phyloP scores from a whole-genome alignment of 1,140 invertebrate species.

The Trichonephila clavata region DNA sequence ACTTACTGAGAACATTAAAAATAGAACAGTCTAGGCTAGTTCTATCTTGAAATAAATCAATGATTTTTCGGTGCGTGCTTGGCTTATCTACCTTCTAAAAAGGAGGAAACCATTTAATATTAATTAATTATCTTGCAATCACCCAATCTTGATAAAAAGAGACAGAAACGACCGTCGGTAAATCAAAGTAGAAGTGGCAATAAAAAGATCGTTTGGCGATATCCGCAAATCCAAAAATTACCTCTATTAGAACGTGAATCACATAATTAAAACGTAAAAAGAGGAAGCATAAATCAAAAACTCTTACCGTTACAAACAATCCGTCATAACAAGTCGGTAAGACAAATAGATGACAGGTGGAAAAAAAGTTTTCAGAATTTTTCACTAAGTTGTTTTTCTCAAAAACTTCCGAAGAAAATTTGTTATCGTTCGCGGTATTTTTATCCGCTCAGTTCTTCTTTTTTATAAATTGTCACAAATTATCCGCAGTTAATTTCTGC shows the following conservation, averaged over 20 bases:
- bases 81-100: neutral
- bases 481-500: neutral
- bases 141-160: neutral
- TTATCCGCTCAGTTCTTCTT: slow-evolving; percentile 39
- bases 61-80: neutral
- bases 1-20: neutral
- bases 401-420: slow-evolving; percentile 15
- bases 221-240: slow-evolving; percentile 47
- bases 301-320: slow-evolving; percentile 37
- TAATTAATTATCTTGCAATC: neutral
- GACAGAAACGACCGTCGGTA: neutral
- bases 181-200: neutral
- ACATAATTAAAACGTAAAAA: slow-evolving; percentile 54
- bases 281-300: slow-evolving; percentile 47
- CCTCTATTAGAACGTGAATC: slow-evolving; percentile 48
- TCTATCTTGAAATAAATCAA: neutral
- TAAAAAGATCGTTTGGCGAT: neutral
- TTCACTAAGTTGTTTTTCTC: slow-evolving; percentile 13
- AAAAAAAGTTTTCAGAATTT: slow-evolving; percentile 44
- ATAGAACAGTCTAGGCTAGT: neutral
- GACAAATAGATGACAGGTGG: slow-evolving; percentile 1
- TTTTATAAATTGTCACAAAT: slow-evolving; percentile 24
- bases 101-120: neutral
- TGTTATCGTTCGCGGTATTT: slow-evolving; percentile 41
- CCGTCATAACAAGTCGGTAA: slow-evolving; percentile 4